phyloP scores from a whole-genome alignment of 2,888 invertebrate species.

The Hypomecis punctinalis region DNA sequence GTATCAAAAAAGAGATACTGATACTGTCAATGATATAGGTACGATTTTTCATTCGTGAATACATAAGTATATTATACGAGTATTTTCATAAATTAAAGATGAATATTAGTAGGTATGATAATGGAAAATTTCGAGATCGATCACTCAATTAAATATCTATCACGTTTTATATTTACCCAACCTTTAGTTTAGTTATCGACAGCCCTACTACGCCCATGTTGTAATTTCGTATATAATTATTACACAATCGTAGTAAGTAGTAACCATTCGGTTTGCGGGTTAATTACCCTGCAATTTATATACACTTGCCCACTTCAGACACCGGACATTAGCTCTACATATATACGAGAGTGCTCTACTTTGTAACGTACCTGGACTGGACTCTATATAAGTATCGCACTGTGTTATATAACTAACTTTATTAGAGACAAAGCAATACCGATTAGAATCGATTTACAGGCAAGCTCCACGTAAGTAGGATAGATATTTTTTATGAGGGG shows the following conservation, averaged over 20 bases:
- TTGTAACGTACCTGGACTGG: background rate
- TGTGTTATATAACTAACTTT: too few species aligned
- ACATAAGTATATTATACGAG: too few species aligned
- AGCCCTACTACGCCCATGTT: constrained; percentile 12
- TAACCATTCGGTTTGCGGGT: constrained; percentile 23
- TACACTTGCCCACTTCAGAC: constrained; percentile 20
- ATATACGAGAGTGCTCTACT: background rate
- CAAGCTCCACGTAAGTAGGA: too few species aligned
- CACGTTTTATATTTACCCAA: background rate
- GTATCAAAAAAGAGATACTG: too few species aligned
- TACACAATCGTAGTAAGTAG: constrained; percentile 24
- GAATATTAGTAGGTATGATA: too few species aligned
- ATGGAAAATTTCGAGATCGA: background rate
- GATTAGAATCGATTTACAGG: too few species aligned
- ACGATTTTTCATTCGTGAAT: too few species aligned
- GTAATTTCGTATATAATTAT: constrained; percentile 25
- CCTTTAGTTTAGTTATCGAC: constrained; percentile 1
- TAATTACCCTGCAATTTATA: constrained; percentile 27
- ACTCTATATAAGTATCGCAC: background rate
- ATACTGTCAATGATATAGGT: too few species aligned
- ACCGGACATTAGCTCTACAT: constrained; percentile 7
- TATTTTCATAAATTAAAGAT: too few species aligned
- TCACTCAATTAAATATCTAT: background rate
- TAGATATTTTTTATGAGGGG: too few species aligned
- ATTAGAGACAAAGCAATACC: too few species aligned